Conservation (phyloP, 2,888 invertebrate species). For the Galerucella nymphaeae region DNA sequence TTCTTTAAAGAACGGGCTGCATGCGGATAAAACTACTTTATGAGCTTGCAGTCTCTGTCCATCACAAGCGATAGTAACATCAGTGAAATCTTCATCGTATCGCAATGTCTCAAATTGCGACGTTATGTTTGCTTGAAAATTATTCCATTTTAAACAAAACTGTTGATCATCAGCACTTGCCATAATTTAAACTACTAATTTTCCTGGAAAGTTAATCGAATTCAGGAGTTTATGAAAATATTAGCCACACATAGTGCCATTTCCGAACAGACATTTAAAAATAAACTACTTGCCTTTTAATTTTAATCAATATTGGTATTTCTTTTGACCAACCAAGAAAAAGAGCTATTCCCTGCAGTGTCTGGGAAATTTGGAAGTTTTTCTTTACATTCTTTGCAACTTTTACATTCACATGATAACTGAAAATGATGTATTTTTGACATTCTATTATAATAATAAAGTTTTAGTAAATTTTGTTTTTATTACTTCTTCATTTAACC, state of each 20-base stretch:
- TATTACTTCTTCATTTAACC: not conserved
- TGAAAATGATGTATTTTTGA: conserved; percentile 7
- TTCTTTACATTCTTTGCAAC: conserved; percentile 7
- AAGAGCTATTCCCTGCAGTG: conserved; percentile 60
- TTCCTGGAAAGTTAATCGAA: conserved; percentile 33
- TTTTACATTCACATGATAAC: conserved; percentile 16
- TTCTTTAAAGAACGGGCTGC: conserved; percentile 90
- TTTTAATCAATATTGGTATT: conserved; percentile 64
- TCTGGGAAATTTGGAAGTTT: conserved; percentile 44
- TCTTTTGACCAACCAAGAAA: conserved; percentile 64
- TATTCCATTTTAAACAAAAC: conserved; percentile 91
- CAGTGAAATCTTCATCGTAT: conserved; percentile 88
- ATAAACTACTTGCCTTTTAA: conserved; percentile 60
- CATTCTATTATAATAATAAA: conserved; percentile 8
- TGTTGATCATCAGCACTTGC: conserved; percentile 78
- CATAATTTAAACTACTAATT: conserved; percentile 46
- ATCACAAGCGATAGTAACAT: conserved; percentile 88
- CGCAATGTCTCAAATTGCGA: conserved; percentile 87
- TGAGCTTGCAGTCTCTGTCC: conserved; percentile 86
- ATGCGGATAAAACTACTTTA: conserved; percentile 87
- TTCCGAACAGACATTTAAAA: conserved; percentile 56
- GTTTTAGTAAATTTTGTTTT: conserved; percentile 26
- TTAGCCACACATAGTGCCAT: conserved; percentile 45
- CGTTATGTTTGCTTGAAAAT: conserved; percentile 88
- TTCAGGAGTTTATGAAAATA: conserved; percentile 50